These are phyloP conservation scores for Porites australiensis DNA, from an alignment of 64 coral and sea anemone genomes.

Conservation along the genomic window DNA sequence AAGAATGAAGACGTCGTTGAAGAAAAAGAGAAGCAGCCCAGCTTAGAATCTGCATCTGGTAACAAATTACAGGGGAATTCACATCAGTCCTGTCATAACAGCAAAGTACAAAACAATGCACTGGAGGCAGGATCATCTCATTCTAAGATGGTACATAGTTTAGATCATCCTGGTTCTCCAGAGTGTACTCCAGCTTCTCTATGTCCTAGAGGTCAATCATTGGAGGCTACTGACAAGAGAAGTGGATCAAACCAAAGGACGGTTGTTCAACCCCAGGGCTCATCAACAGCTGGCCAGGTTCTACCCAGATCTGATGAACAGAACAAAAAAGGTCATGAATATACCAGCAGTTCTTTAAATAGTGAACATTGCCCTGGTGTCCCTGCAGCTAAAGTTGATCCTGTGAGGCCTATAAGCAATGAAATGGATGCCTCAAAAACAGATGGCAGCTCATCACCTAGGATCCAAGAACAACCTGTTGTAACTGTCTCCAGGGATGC, in stretches of 20 bases:
- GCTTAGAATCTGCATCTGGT: background rate
- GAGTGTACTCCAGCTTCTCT: background rate
- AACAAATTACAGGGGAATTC: background rate
- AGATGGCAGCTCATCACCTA: background rate
- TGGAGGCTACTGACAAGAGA: background rate
- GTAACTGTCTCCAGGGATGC: background rate
- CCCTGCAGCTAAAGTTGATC: no score
- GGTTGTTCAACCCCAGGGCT: no score
- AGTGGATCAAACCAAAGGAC: no score
- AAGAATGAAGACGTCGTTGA: background rate
- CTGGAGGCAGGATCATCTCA: no score
- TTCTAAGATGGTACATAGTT: background rate
- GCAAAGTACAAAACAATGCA: no score
- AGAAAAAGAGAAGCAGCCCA: background rate
- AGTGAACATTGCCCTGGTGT: no score
- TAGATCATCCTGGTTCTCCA: slow-evolving; percentile 8
- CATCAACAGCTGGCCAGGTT: no score
- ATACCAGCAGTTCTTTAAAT: no score
- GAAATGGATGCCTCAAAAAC: no score
- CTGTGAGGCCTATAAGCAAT: background rate
- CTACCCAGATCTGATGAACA: no score
- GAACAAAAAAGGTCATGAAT: no score
- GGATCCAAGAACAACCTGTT: background rate
- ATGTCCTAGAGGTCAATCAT: background rate
- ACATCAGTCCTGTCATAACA: no score